phyloP scores from a whole-genome alignment of 2,113 vertebrate species.

The Blennius ocellaris region DNA sequence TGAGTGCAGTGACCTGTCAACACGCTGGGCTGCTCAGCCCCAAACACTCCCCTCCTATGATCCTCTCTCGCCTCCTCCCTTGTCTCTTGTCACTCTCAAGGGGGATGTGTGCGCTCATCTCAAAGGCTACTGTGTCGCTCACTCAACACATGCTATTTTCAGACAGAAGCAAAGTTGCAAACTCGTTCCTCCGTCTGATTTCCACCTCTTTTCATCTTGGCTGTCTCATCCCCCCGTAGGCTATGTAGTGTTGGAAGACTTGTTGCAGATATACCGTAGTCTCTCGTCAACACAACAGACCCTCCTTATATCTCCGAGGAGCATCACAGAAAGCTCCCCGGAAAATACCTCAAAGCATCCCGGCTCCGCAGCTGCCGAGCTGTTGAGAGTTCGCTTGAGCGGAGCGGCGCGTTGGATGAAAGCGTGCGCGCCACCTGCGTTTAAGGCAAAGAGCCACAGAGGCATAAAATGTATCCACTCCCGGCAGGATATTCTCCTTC shows the following conservation, averaged over 20 bases:
- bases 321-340: slow-evolving; percentile 59
- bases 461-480: not conserved
- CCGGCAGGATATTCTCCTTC: slow-evolving; percentile 16
- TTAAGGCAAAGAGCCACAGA: slow-evolving; percentile 38
- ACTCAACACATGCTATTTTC: slow-evolving; percentile 67
- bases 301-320: slow-evolving; percentile 58
- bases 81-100: slow-evolving; percentile 48
- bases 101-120: slow-evolving; percentile 54
- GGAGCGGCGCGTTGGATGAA: slow-evolving; percentile 56
- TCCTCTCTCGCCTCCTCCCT: slow-evolving; percentile 33
- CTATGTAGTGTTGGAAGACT: slow-evolving; percentile 55
- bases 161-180: slow-evolving; percentile 57
- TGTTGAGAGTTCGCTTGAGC: slow-evolving; percentile 39
- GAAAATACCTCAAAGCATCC: slow-evolving; percentile 56
- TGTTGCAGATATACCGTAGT: slow-evolving; percentile 63
- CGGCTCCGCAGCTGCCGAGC: slow-evolving; percentile 38
- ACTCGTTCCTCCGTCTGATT: slow-evolving; percentile 65
- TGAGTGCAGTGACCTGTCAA: slow-evolving; percentile 62
- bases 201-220: slow-evolving; percentile 66
- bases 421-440: slow-evolving; percentile 30
- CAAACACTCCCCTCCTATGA: slow-evolving; percentile 43
- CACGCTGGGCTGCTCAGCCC: slow-evolving; percentile 46
- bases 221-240: slow-evolving; percentile 55
- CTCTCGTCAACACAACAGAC: slow-evolving; percentile 62
- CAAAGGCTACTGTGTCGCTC: slow-evolving; percentile 67